These are phyloP conservation scores for Elanus axillaris DNA, from an alignment of 2,113 vertebrate species.

Conservation along the genomic window DNA sequence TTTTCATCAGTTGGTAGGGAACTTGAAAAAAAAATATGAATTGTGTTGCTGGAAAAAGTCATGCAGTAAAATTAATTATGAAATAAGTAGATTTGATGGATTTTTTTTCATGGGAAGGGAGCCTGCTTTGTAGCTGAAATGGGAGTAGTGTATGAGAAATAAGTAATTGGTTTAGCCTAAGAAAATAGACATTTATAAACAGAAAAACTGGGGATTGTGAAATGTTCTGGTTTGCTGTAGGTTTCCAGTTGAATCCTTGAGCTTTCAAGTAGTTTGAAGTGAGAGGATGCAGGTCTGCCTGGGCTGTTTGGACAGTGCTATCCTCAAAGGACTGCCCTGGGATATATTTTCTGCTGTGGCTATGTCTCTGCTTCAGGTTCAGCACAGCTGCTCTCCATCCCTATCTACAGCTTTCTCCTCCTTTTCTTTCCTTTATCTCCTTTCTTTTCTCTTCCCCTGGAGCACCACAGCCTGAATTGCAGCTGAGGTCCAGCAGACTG, in stretches of 20 bases:
- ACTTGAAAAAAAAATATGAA: neutral
- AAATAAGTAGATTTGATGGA: neutral
- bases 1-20: neutral
- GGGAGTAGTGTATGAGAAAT: neutral
- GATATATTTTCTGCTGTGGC: neutral
- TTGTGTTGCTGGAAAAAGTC: neutral
- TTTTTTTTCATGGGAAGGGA: neutral
- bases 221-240: neutral
- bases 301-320: neutral
- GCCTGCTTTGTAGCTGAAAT: neutral
- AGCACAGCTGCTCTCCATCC: neutral
- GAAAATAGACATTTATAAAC: neutral
- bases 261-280: neutral
- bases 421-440: neutral
- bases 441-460: neutral
- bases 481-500: neutral
- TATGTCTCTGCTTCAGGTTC: fast-evolving
- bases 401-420: neutral
- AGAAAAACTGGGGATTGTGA: neutral
- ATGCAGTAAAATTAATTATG: neutral
- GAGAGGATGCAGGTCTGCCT: neutral
- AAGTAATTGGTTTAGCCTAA: neutral
- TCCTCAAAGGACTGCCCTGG: neutral
- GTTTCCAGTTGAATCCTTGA: neutral
- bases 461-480: neutral